Evolutionary conservation across 2,888 invertebrate genomes (phyloP), one percentile per base, ranked within the genome.

Genomic region (Kryphioiulus occultus): DNA sequence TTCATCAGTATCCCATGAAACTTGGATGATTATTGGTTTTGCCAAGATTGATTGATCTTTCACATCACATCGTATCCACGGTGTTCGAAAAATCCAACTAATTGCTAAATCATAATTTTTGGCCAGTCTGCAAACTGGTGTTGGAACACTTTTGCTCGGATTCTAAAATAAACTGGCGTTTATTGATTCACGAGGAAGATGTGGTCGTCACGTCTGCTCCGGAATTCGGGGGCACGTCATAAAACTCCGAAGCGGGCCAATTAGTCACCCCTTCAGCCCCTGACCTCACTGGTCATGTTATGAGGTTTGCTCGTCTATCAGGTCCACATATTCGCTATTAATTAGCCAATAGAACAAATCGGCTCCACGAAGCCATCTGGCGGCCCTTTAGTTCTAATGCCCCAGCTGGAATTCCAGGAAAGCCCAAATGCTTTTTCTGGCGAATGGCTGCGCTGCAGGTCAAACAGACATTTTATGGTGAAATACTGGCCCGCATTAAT

Each of bases 401-500:
- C 22, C 1, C 68, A 26, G 22, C 26, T 10, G 22, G 68, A 68
- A 68, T 68, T 68, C 68, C 26, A 3, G 68, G 68, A 68, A 68
- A 26, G 26, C 68, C 12, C 10, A 9, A 68, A 68, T 68, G 68
- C 26, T 26, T 26, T 68, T 68, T 68, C 68, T 4, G 26, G 68
- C 68, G 68, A 68, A 68, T 68, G 26, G 44, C 44, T 9, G 1
- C n/a, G 68, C 22, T 26, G 68, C 26, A 68, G 68, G 68, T 68
- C 68, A 68, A 68, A 68, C 68, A 2, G 68, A 26, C 68, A 68
- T 68, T 68, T 68, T 26, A 22, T 26, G 68, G 22, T 26, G 26
- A 68, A 68, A 68, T 68, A 68, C 68, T 68, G 68, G 68, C 26
- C 68, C 1, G n/a, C 68, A 68, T 68, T 68, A 68, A 68, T 68